Conservation (phyloP, 92 coral and sea anemone species). For the Nematostella vectensis region DNA sequence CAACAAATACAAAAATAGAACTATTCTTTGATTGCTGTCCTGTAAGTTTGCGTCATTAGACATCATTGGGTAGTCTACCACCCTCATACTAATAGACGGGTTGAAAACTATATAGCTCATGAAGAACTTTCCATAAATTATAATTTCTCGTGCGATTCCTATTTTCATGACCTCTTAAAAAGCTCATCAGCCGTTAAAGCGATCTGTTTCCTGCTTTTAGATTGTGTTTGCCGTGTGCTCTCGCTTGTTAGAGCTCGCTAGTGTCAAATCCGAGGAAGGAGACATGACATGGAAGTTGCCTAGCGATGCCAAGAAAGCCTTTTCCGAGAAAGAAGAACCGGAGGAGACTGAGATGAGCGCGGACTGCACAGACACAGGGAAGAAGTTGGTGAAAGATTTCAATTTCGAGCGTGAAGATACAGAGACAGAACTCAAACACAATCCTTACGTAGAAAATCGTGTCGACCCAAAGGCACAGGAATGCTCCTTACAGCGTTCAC, state of each 20-base stretch:
- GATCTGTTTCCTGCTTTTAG: no score
- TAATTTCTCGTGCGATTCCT: no score
- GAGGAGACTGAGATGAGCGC: conserved; percentile 10
- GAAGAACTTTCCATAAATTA: no score
- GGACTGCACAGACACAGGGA: neutral
- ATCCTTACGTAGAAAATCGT: conserved; percentile 53
- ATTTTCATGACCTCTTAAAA: no score
- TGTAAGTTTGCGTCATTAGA: no score
- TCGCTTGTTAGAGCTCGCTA: conserved; percentile 63
- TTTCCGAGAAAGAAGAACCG: conserved; percentile 47
- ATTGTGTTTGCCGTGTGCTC: conserved; percentile 49
- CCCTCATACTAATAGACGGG: no score
- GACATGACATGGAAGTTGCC: conserved; percentile 43
- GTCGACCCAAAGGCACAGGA: neutral
- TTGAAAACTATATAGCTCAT: no score
- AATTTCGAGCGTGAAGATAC: conserved; percentile 8
- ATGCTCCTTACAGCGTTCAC: conserved; percentile 11
- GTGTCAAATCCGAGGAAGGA: conserved; percentile 38
- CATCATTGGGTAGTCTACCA: no score
- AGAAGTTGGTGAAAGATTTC: conserved; percentile 3
- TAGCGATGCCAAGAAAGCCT: conserved; percentile 34
- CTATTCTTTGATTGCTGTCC: no score
- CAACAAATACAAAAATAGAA: no score
- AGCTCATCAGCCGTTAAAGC: no score
- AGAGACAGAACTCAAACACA: conserved; percentile 40